Evolutionary conservation across 2,113 vertebrate genomes (phyloP), one percentile per base, ranked within the genome.

Genomic region (Argyrosomus japonicus): DNA sequence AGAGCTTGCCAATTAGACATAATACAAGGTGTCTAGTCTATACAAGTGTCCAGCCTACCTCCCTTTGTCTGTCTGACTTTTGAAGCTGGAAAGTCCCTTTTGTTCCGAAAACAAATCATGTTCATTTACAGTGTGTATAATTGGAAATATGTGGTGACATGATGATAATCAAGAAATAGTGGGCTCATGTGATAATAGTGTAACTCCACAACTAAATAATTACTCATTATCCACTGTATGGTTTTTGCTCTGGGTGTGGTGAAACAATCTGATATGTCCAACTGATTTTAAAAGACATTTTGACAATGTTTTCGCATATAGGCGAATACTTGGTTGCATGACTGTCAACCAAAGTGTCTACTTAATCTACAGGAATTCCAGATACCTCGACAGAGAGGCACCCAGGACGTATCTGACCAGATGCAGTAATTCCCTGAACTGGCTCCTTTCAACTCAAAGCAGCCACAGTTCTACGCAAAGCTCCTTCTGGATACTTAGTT

Each of bases 1-100:
- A 77, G 58, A 80, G 40, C 48, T 3, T 56, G 57, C 58, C 64
- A 68, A n/a, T 78, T 83, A 68, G 68, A 68, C 60, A 72, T 68
- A 64, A 68, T n/a, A 51, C 32, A 69, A 65, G 45, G 81, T 51
- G 78, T 65, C 47, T n/a, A 23, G 67, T 64, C 2, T 8, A 11
- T 60, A 62, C 73, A 58, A 81, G 81, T 77, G 18, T 65, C 8
- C 48, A n/a, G 19, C 18, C 64, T 53, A 27, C 19, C 68, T 17
- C 25, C 12, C 23, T 62, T 40, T 48, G 13, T 48, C 6, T 69
- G n/a, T 47, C 40, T 74, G 17, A n/a, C 17, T 51, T 25, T 68
- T 14, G 12, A 10, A 25, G 8, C n/a, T 45, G 10, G n/a, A 6
- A 60, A 48, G 14, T 23, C 5, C 10, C 2, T 14, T 57, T 51